These are phyloP conservation scores for Chaenodraco wilsoni DNA, from an alignment of 2,797 vertebrate genomes.

Conservation along the genomic window DNA sequence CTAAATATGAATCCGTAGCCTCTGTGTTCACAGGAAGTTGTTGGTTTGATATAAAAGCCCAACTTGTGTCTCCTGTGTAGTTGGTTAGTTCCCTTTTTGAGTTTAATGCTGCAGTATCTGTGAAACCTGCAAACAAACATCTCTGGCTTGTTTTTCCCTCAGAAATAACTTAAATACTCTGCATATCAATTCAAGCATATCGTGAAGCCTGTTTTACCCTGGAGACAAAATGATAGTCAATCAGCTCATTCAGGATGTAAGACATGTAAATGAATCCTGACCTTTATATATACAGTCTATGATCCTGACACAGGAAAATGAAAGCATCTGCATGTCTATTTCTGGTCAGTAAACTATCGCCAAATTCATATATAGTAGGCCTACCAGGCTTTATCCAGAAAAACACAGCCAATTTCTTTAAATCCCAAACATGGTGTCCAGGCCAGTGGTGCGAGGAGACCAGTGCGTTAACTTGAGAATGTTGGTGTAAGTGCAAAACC, in stretches of 20 bases:
- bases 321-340: background rate
- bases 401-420: background rate
- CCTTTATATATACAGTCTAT: too few relatives aligned
- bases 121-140: conserved; percentile 9
- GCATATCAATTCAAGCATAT: conserved; percentile 1
- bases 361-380: background rate
- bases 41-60: background rate
- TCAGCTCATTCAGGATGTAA: background rate
- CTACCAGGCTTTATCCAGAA: background rate
- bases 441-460: background rate
- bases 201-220: background rate
- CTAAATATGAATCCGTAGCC: conserved; percentile 5
- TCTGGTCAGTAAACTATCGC: background rate
- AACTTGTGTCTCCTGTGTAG: background rate
- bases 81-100: background rate
- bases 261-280: conserved; percentile 2
- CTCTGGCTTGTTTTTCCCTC: background rate
- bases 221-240: background rate
- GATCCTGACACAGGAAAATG: background rate
- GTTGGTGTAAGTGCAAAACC: background rate
- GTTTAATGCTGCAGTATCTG: background rate
- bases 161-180: conserved; percentile 4
- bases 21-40: conserved; percentile 1
- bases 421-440: conserved; percentile 22
- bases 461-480: background rate